These are phyloP conservation scores for Pollimyrus isidori DNA, from an alignment of 2,113 vertebrate species.

Conservation along the genomic window DNA sequence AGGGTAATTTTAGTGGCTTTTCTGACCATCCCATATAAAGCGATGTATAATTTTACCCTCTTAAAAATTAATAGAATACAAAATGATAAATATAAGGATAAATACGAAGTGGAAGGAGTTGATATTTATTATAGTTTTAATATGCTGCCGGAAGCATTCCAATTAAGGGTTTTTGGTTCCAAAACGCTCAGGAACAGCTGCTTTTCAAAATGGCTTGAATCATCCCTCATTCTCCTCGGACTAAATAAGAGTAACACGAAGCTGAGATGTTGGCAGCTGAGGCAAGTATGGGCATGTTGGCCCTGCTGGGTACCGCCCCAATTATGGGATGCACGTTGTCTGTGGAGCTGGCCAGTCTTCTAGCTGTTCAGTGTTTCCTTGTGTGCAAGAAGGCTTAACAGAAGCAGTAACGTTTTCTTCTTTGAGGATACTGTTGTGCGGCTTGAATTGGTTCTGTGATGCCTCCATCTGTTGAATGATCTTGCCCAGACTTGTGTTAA, in stretches of 20 bases:
- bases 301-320: slow-evolving; percentile 12
- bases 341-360: slow-evolving; percentile 3
- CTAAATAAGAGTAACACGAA: neutral
- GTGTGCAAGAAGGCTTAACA: neutral
- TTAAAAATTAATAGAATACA: neutral
- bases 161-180: neutral
- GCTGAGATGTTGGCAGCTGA: slow-evolving; percentile 1
- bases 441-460: neutral
- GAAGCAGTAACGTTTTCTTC: neutral
- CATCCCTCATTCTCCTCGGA: neutral
- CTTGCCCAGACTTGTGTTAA: neutral
- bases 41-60: neutral
- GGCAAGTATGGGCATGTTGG: neutral
- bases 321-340: slow-evolving; percentile 8
- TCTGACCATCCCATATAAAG: neutral
- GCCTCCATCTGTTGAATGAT: slow-evolving; percentile 1
- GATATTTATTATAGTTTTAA: neutral
- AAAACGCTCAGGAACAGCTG: neutral
- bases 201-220: neutral
- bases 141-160: neutral
- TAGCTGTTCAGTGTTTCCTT: neutral
- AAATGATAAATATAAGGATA: neutral
- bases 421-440: neutral
- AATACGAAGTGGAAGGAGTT: neutral
- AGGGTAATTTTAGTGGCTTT: neutral